phyloP scores from a whole-genome alignment of 1,140 invertebrate species.

The Chionoecetes opilio region DNA sequence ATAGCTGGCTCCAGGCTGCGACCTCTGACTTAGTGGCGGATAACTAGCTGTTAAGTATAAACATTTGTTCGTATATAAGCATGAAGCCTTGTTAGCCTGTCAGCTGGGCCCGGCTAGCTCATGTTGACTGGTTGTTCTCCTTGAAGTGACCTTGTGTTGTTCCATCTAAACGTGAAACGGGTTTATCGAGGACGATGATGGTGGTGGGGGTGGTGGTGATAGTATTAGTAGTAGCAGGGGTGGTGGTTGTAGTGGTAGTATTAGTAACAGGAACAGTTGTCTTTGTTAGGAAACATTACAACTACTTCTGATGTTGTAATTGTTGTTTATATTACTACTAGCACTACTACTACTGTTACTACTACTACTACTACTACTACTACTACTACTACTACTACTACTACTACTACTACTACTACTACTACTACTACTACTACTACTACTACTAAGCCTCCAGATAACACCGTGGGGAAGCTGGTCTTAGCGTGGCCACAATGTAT shows the following conservation, averaged over 20 bases:
- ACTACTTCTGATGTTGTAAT: too few relatives aligned
- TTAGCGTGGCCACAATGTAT: too few relatives aligned
- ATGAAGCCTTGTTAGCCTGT: neutral
- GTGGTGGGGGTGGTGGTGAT: neutral
- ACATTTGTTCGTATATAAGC: conserved; percentile 8
- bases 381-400: too few relatives aligned
- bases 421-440: too few relatives aligned
- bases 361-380: neutral
- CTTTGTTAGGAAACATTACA: too few relatives aligned
- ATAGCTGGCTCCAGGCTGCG: neutral
- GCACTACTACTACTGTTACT: too few relatives aligned
- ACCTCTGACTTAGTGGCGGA: neutral
- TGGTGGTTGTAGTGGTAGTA: neutral
- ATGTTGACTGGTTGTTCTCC: neutral
- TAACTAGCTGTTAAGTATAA: conserved; percentile 12
- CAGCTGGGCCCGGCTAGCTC: neutral
- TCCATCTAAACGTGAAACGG: too few relatives aligned
- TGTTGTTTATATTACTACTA: too few relatives aligned
- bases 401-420: too few relatives aligned
- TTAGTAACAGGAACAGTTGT: neutral
- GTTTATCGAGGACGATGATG: neutral
- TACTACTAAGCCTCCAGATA: too few relatives aligned
- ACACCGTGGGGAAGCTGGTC: too few relatives aligned
- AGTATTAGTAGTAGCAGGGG: neutral
- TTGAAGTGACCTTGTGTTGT: neutral